Evolutionary conservation across 1,140 invertebrate species (phyloP), one percentile per base, ranked within the genome.

Genomic region (Wiebesia pumilae): DNA sequence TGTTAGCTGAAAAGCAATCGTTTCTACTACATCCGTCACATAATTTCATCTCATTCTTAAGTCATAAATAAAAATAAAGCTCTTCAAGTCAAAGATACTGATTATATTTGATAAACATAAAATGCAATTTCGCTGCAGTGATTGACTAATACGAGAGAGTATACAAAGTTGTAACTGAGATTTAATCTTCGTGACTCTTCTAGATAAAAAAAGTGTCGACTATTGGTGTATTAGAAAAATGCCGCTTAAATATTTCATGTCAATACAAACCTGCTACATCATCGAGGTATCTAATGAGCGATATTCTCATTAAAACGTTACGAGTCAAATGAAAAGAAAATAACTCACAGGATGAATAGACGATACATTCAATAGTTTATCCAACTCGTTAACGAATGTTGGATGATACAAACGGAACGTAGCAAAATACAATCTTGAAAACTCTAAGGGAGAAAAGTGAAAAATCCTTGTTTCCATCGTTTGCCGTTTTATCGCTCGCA

Each of bases 291-390:
- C 21, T 0, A 1, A 6, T n/a, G 38, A 27, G 10, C 71, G 71
- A 75, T 75, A 75, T 75, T 75, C 71, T 75, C 38, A 75, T 75
- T 75, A 75, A 75, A 75, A 40, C 12, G 16, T 73, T 73, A 73
- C 35, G 6, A 30, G 35, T 14, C 69, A 21, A 73, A 40, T 40
- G 3, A 73, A 73, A 73, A 40, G 69, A 73, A 33, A 73, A 40
- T 10, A 3, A 0, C 38, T 43, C 71, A 4, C 24, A 73, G 24
- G 38, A 73, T 43, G 71, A 43, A 75, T 40, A 43, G 12, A 14
- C 71, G 38, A 43, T 40, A 38, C 27, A 12, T 21, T 43, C 6
- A 43, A 75, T 71, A 21, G 7, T 43, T 43, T 40, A 75, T 43
- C 71, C 33, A 12, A n/a, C 33, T 73, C 19, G 38, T 14, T 75